Evolutionary conservation across 1,140 invertebrate species (phyloP), one percentile per base, ranked within the genome.

Genomic region (Gryon sp.): DNA sequence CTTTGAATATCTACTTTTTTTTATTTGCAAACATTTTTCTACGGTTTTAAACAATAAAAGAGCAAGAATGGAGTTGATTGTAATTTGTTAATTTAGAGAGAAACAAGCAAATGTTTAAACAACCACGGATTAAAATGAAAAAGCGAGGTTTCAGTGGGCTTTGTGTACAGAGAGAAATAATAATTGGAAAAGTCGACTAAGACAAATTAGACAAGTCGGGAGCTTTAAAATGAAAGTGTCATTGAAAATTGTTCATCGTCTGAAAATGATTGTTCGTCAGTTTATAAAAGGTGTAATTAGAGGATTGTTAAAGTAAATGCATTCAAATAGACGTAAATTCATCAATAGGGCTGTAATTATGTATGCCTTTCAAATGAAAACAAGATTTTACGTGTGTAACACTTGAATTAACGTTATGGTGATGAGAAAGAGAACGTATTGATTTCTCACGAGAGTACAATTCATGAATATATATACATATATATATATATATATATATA

Each of bases 401-500:
- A 50, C 45, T 76, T 41, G 52, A 50, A 38, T 19, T 43, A 63
- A 76, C 63, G 57, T 76, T 57, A 69, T 41, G 59, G 38, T 40
- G 65, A 59, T 32, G 32, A 57, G 59, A 36, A 65, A 41, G 32
- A 57, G 59, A 36, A 30, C 30, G 74, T 77, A 76, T 76, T 76
- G 65, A 76, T 76, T 70, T 76, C 52, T 57, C 36, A 28, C 43
- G 45, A 30, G 59, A 62, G 55, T 8, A 60, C 74, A 59, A 76
- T 76, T 52, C 63, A 45, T 26, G 50, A 53, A 68, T 69, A 76
- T 76, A 76, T 68, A 69, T 76, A n/a, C 63, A 41, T 32, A 38
- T 55, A 16, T 50, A 59, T n/a, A n/a, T n/a, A 76, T 76, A 45
- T 57, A 45, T 26, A 41, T 45, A 68, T 69, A 76, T 76, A 76